Evolutionary conservation across 1,140 invertebrate species (phyloP).

Genomic region (Pseudachorutes palmiensis): DNA sequence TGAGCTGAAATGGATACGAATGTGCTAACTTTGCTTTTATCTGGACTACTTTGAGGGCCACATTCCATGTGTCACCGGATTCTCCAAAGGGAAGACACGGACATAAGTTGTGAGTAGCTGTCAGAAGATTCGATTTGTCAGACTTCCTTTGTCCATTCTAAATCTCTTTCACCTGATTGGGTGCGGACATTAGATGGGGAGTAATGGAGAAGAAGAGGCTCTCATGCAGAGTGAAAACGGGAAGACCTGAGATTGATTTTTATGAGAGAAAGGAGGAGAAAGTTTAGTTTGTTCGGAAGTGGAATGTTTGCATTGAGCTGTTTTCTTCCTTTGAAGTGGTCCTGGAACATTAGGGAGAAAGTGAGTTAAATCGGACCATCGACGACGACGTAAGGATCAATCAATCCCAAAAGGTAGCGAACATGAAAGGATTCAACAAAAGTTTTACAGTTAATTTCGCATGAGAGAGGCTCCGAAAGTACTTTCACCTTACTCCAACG

Average conservation of each 20-base stretch:
- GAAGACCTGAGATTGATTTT: background rate
- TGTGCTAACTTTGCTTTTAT: background rate
- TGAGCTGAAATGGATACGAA: background rate
- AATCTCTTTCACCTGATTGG: slow-evolving; percentile 4
- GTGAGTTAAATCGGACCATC: slow-evolving; percentile 8
- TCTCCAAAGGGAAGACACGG: background rate
- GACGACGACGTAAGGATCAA: no score
- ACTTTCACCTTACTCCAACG: slow-evolving; percentile 3
- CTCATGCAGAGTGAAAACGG: background rate
- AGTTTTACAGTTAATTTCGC: slow-evolving; percentile 24
- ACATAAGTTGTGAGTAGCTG: background rate
- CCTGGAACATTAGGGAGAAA: slow-evolving; percentile 6
- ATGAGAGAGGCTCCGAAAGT: slow-evolving; percentile 5
- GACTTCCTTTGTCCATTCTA: background rate
- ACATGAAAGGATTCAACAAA: slow-evolving; percentile 21
- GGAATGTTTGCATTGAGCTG: slow-evolving; percentile 8
- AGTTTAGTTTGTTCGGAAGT: background rate
- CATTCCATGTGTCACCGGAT: no score
- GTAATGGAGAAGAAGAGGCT: slow-evolving; percentile 3
- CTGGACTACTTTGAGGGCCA: no score
- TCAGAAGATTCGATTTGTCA: background rate
- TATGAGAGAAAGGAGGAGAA: background rate
- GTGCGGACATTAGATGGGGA: background rate
- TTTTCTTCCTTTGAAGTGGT: slow-evolving; percentile 1
- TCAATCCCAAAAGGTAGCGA: slow-evolving; percentile 15